phyloP scores from a whole-genome alignment of 2,888 invertebrate species.

The Meganola albula region DNA sequence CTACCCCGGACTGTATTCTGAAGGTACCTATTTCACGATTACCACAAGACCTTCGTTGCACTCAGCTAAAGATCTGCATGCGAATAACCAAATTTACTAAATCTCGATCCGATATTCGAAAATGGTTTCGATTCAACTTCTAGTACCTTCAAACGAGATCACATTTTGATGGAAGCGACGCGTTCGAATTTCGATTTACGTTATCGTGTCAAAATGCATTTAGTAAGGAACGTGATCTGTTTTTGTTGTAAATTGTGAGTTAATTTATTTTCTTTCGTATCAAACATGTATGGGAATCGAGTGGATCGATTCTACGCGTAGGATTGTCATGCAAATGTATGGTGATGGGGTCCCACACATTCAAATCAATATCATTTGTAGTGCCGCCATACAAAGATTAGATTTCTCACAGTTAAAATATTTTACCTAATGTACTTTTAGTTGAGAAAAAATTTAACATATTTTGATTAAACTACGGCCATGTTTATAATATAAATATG shows the following conservation, averaged over 20 bases:
- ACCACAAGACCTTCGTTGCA: slow-evolving; percentile 45
- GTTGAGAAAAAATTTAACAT: no score
- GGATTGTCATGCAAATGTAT: slow-evolving; percentile 24
- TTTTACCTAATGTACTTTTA: no score
- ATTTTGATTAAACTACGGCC: no score
- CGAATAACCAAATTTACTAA: slow-evolving; percentile 63
- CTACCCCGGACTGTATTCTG: slow-evolving; percentile 34
- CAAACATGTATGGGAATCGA: slow-evolving; percentile 22
- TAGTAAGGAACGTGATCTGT: slow-evolving; percentile 43
- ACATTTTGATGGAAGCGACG: slow-evolving; percentile 45
- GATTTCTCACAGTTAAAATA: no score
- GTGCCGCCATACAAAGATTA: no score
- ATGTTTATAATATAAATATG: no score
- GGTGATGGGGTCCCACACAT: slow-evolving; percentile 16
- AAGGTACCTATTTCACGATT: slow-evolving; percentile 45
- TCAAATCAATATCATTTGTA: slow-evolving; percentile 23
- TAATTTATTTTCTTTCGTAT: slow-evolving; percentile 27
- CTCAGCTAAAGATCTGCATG: slow-evolving; percentile 57
- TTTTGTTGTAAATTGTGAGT: slow-evolving; percentile 25
- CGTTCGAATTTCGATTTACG: slow-evolving; percentile 42
- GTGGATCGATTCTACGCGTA: slow-evolving; percentile 12
- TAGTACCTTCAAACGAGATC: slow-evolving; percentile 41
- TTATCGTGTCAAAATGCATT: slow-evolving; percentile 45
- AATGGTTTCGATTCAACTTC: slow-evolving; percentile 47
- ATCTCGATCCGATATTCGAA: slow-evolving; percentile 52